Base-by-base conservation (phyloP, 2,888 invertebrate genomes). In the Dryococelus australis region DNA sequence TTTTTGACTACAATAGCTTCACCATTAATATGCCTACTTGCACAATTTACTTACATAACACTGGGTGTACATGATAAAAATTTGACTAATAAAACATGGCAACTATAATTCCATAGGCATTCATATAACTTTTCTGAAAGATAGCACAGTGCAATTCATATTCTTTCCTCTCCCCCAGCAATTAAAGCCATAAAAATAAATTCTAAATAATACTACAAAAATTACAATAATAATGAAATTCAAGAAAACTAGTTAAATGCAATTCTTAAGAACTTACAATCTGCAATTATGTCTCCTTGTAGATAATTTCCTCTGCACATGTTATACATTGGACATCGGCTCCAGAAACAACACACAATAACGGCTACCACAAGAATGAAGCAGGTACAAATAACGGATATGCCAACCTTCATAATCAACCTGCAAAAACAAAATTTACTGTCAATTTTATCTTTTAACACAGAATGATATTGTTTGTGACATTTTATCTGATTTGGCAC, bases 321-420 rank as follows among this genome's bases (percentile, higher is more conserved):
- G 79, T 91, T 90, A 89, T 91, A 92, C 16, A 92, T 90, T 0
- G 91, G 92, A 89, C 92, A 92, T n/a, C 90, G 90, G 65, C 92
- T 91, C 91, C 92, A 92, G 90, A 92, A 92, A 88, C 92, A 92
- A 89, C 92, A 92, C 12, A 92, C 88, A 79, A 91, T 90, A 86
- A 91, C 90, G 13, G 90, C 87, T 35, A 91, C 87, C 43, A 91
- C 90, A 43, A 91, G 80, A 24, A 90, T 87, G n/a, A 91, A 79
- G 88, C 91, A 91, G 53, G 90, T 86, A 79, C 90, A 87, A 86
- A 91, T 91, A 47, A 92, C 92, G 86, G 90, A 89, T 24, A 91
- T 88, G 43, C 91, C 91, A 51, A 91, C 90, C 27, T 90, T 90
- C 90, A 91, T 91, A n/a, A 91, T 90, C 28, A 91, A 81, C 87